A percentile compares a stretch with the other conserved stretches of the same genome.
phyloP scores from a whole-genome alignment of 1,140 invertebrate species.

The Heliconius nattereri region DNA sequence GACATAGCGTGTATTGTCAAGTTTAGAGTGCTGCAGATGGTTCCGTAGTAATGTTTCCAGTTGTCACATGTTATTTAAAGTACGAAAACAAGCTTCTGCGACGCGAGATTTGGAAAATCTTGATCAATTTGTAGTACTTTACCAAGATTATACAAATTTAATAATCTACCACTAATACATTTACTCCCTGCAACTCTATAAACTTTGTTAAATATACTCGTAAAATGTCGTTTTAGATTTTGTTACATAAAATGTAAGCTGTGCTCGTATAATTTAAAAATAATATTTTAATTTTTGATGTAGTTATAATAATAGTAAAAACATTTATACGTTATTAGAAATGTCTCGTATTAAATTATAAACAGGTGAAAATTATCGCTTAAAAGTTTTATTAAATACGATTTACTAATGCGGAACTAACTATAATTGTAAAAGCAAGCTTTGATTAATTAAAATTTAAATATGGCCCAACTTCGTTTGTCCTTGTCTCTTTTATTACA shows the following conservation, averaged over 20 bases:
- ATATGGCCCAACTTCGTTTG: too few relatives aligned
- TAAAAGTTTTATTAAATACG: too few relatives aligned
- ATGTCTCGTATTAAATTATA: too few relatives aligned
- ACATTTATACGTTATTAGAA: too few relatives aligned
- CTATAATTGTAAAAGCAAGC: background rate
- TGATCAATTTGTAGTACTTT: constrained; percentile 25
- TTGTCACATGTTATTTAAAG: constrained; percentile 30
- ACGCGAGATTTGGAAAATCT: constrained; percentile 24
- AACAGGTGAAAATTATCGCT: too few relatives aligned
- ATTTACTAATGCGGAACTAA: background rate
- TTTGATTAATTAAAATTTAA: background rate
- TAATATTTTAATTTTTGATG: too few relatives aligned
- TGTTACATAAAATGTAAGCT: background rate
- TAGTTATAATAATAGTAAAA: too few relatives aligned
- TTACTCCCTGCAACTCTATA: background rate
- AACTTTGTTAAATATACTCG: too few relatives aligned
- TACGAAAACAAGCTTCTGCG: constrained; percentile 19
- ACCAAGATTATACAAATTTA: constrained; percentile 1
- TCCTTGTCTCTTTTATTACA: background rate
- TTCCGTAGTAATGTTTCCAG: constrained; percentile 20
- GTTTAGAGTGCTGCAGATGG: constrained; percentile 18
- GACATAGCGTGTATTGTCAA: constrained; percentile 14
- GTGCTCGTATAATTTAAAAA: background rate
- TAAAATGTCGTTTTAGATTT: background rate
- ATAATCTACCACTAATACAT: background rate